Conservation (phyloP, 2,888 invertebrate species). For the Timema podura region DNA sequence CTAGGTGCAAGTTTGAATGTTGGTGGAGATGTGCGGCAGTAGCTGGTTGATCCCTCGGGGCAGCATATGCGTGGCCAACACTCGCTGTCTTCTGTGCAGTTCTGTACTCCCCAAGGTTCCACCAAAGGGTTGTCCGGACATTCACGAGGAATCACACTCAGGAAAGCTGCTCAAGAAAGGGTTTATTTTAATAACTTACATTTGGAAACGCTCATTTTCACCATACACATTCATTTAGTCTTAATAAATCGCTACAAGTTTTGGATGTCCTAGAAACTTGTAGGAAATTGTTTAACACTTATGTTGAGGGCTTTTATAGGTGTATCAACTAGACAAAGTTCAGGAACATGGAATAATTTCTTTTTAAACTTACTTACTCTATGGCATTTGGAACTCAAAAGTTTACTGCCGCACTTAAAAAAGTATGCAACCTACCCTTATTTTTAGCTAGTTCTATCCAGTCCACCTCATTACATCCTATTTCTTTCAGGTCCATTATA, state of each 20-base stretch:
- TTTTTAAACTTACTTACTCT: no score
- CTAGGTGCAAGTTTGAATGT: slow-evolving; percentile 53
- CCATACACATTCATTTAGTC: neutral
- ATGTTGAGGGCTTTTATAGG: no score
- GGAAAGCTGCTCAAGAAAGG: slow-evolving; percentile 50
- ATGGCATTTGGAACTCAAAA: no score
- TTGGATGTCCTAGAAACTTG: neutral
- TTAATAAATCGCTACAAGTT: neutral
- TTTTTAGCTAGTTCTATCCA: no score
- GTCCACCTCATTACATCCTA: no score
- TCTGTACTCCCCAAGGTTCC: slow-evolving; percentile 62
- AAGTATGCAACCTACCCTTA: no score
- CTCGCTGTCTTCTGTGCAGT: slow-evolving; percentile 63
- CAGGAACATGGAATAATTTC: no score
- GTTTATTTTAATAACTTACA: neutral
- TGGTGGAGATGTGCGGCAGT: slow-evolving; percentile 67
- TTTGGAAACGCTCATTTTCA: neutral
- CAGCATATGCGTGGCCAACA: slow-evolving; percentile 75
- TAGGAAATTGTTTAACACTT: no score
- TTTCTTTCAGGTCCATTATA: no score
- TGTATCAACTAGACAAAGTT: no score
- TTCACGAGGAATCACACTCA: slow-evolving; percentile 65
- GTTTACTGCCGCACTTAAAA: no score
- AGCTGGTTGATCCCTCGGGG: slow-evolving; percentile 60
- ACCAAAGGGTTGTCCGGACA: slow-evolving; percentile 66